These are phyloP conservation scores for Phenganax subtilis DNA, from an alignment of 92 coral and sea anemone genomes.

Conservation along the genomic window DNA sequence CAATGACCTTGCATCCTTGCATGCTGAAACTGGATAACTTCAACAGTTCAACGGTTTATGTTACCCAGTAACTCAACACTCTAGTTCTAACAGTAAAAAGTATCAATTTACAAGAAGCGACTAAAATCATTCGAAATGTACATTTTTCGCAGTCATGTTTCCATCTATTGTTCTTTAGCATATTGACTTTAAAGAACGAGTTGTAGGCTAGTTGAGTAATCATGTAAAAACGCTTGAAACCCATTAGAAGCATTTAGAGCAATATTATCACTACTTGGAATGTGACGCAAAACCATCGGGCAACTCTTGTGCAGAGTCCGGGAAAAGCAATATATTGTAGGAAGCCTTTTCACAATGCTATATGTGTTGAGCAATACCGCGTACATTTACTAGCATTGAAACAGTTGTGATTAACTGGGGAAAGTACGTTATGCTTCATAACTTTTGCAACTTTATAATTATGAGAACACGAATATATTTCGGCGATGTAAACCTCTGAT, in stretches of 20 bases:
- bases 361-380: neutral
- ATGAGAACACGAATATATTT: slow-evolving; percentile 1
- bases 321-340: neutral
- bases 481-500: neutral
- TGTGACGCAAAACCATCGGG: slow-evolving; percentile 5
- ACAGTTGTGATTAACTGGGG: slow-evolving; percentile 1
- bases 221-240: slow-evolving; percentile 10
- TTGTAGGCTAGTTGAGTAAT: neutral
- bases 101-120: neutral
- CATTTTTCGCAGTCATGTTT: neutral
- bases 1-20: slow-evolving; percentile 37
- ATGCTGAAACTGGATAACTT: slow-evolving; percentile 25
- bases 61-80: slow-evolving; percentile 10
- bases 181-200: neutral
- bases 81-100: neutral
- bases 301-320: slow-evolving; percentile 5
- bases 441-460: neutral
- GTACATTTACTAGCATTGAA: neutral
- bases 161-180: neutral
- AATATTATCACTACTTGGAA: slow-evolving; percentile 18
- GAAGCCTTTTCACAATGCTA: neutral
- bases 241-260: slow-evolving; percentile 4
- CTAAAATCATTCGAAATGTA: neutral
- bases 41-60: neutral
- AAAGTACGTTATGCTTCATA: slow-evolving; percentile 9